Evolutionary conservation across 2,797 vertebrate genomes (phyloP).

Genomic region (Spondyliosoma cantharus): DNA sequence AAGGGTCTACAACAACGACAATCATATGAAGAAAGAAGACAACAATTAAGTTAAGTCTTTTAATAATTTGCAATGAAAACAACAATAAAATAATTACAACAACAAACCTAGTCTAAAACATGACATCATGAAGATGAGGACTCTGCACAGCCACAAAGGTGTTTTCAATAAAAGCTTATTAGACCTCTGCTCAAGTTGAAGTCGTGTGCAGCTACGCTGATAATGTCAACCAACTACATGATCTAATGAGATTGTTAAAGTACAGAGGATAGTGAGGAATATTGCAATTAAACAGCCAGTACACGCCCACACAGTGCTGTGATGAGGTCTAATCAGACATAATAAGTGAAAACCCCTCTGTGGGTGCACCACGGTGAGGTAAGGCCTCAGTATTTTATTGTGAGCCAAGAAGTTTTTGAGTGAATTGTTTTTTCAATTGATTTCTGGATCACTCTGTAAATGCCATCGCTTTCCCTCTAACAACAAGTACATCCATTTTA

Average conservation of each 20-base stretch:
- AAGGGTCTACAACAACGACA: neutral
- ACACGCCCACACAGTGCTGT: constrained; percentile 1
- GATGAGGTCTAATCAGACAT: neutral
- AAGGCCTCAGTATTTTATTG: neutral
- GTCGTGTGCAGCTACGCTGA: no score
- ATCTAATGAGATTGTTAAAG: constrained; percentile 9
- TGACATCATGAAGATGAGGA: neutral
- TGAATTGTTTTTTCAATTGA: neutral
- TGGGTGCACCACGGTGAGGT: neutral
- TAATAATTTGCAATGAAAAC: neutral
- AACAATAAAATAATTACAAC: neutral
- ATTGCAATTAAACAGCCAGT: constrained; percentile 5
- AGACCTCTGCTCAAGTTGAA: no score
- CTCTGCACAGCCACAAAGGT: no score
- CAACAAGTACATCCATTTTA: neutral
- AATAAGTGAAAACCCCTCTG: neutral
- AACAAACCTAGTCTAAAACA: neutral
- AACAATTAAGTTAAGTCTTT: neutral
- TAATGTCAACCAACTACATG: neutral
- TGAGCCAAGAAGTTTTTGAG: neutral
- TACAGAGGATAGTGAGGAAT: neutral
- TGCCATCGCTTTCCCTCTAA: neutral
- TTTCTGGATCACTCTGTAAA: constrained; percentile 3
- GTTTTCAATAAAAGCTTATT: no score
- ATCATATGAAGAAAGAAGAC: neutral